Percentiles rank a stretch among this genome's conserved stretches.
Evolutionary conservation across 2,797 vertebrate species (phyloP).

Genomic region (Pteropus rufus): DNA sequence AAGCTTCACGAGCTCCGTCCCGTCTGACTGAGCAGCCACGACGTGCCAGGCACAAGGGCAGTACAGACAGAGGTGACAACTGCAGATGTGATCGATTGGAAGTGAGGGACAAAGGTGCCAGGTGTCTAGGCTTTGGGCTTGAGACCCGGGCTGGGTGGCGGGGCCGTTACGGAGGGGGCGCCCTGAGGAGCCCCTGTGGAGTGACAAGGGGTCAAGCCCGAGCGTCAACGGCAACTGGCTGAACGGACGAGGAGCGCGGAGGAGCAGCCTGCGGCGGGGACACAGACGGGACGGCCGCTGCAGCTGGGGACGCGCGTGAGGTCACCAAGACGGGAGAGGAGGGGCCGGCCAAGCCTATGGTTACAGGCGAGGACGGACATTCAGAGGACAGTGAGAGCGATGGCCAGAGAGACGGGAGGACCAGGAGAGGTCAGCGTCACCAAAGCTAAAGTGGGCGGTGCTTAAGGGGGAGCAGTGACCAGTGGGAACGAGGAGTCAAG

Average conservation of each 20-base stretch:
- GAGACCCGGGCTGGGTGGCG: background rate
- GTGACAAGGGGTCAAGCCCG: fast-evolving
- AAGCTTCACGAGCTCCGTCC: no score
- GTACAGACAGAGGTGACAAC: background rate
- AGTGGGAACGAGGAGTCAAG: background rate
- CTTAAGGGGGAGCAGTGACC: background rate
- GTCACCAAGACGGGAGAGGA: background rate
- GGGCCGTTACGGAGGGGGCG: fast-evolving
- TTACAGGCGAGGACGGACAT: background rate
- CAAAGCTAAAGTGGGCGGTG: background rate
- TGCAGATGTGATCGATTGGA: background rate
- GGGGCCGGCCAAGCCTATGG: background rate
- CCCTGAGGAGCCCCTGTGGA: background rate
- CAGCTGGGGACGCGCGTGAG: background rate
- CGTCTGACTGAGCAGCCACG: background rate
- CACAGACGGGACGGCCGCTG: background rate
- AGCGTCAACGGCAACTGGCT: fast-evolving
- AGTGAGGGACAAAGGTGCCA: background rate
- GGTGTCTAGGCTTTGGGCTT: background rate
- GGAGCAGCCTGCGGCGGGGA: background rate
- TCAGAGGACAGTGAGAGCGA: background rate
- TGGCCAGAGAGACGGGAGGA: fast-evolving
- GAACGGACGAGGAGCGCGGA: fast-evolving
- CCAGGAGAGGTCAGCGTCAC: background rate
- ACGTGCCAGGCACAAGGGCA: no score